Base-by-base conservation (phyloP, 2,113 vertebrate species). In the Pseudorhombus dupliciocellatus region DNA sequence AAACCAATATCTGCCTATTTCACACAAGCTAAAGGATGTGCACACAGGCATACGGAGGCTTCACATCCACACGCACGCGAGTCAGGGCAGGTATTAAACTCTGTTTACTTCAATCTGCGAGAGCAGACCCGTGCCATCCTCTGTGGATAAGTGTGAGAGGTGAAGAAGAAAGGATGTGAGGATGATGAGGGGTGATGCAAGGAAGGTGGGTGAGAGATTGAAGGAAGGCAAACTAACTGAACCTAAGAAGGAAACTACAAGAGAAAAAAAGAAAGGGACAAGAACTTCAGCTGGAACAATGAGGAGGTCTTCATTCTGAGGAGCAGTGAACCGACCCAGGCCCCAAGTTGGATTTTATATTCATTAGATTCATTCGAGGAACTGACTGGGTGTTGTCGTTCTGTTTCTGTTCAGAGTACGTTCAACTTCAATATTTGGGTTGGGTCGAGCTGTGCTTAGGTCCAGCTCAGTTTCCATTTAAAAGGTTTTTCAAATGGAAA, bases 1-100 rank as follows among this genome's bases (percentile, higher is more conserved):
- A 87, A 68, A 84, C 80, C 80, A 81, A 83, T 88, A 84, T 89
- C 83, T 83, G 66, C 77, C 54, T 66, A 60, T 80, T 86, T 83
- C 77, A 84, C 80, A 89, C 74, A 84, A 65, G 67, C 57, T 66
- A 78, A 75, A n/a, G 16, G 62, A 48, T 59, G 66, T 51, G 73
- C 57, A 81, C 0, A 48, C 65, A 72, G 54, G 60, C 71, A 77
- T 70, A 53, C 69, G 64, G 77, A 66, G 83, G 28, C 69, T 52
- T 50, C 77, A 37, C 14, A n/a, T 31, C 24, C 25, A 51, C 61
- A 34, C 26, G 30, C 56, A 63, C 68, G 68, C 69, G 4, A 68
- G 22, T 44, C 3, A 54, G 70, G 61, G 61, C 66, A 25, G 62
- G 85, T 74, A 76, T 88, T 87, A 85, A 85, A 84, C 70, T 65